A percentile compares a stretch with the other conserved stretches of the same genome.
phyloP scores from a whole-genome alignment of 2,888 invertebrate species.

The Pedicia rivosa region DNA sequence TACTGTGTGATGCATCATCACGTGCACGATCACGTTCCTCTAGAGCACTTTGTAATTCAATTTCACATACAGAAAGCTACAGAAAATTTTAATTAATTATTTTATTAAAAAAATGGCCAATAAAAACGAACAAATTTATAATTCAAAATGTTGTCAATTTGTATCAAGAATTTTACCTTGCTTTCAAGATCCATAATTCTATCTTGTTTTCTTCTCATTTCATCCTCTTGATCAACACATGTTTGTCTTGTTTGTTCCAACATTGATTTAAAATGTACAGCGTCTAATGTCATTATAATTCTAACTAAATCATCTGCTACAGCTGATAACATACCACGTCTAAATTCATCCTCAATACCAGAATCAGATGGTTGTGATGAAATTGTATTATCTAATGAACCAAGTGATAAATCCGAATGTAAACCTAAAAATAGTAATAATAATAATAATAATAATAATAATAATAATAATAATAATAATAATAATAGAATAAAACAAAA shows the following conservation, averaged over 20 bases:
- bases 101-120: background rate
- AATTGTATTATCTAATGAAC: constrained; percentile 37
- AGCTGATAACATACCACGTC: constrained; percentile 46
- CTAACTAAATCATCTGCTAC: constrained; percentile 62
- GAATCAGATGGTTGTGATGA: constrained; percentile 23
- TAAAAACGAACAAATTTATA: background rate
- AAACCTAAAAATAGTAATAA: constrained; percentile 41
- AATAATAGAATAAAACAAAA: too few relatives aligned
- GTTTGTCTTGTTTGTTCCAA: constrained; percentile 61
- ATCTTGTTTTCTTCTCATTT: constrained; percentile 65
- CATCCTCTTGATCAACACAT: constrained; percentile 59
- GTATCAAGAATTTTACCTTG: too few relatives aligned
- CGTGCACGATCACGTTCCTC: constrained; percentile 74
- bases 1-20: constrained; percentile 54
- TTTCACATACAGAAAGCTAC: constrained; percentile 57
- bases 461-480: too few relatives aligned
- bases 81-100: too few relatives aligned
- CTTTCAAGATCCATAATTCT: constrained; percentile 64
- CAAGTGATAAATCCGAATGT: constrained; percentile 51
- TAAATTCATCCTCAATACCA: constrained; percentile 35
- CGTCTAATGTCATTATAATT: constrained; percentile 55
- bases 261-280: constrained; percentile 57
- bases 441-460: too few relatives aligned
- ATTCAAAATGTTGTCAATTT: background rate
- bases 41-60: constrained; percentile 61